Conservation (phyloP, 2,113 vertebrate species). For the Atrichornis clamosus region DNA sequence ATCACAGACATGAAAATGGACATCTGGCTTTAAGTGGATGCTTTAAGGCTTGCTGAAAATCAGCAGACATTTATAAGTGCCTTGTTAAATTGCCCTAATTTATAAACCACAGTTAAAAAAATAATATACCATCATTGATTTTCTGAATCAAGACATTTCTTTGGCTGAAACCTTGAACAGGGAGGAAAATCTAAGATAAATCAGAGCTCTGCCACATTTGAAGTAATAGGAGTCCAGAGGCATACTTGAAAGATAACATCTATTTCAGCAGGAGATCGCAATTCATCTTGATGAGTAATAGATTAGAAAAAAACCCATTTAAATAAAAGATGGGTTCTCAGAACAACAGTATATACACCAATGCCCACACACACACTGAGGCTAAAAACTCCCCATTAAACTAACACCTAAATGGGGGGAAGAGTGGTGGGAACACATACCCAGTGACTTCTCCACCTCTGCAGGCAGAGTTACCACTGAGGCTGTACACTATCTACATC, state of each 20-base stretch:
- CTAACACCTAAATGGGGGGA: background rate
- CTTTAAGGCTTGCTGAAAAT: conserved; percentile 30
- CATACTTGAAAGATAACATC: background rate
- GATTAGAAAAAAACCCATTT: background rate
- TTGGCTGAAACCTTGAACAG: background rate
- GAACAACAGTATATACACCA: background rate
- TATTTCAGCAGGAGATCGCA: background rate
- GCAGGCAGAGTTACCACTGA: background rate
- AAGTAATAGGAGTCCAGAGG: conserved; percentile 14
- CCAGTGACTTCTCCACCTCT: background rate
- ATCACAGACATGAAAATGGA: background rate
- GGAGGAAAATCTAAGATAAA: background rate
- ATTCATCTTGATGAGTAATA: background rate
- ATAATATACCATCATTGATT: background rate
- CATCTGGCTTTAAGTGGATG: background rate
- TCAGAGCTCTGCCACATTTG: background rate
- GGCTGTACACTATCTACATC: background rate
- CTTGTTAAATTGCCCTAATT: background rate
- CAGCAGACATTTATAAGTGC: background rate
- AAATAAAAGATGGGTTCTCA: background rate
- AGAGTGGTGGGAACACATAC: background rate
- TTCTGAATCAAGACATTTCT: conserved; percentile 1
- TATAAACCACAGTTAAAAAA: background rate
- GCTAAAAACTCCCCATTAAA: background rate
- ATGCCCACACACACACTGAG: background rate